These are phyloP conservation scores for Amphipyra tragopoginis DNA, from an alignment of 2,888 invertebrate genomes.

Conservation along the genomic window DNA sequence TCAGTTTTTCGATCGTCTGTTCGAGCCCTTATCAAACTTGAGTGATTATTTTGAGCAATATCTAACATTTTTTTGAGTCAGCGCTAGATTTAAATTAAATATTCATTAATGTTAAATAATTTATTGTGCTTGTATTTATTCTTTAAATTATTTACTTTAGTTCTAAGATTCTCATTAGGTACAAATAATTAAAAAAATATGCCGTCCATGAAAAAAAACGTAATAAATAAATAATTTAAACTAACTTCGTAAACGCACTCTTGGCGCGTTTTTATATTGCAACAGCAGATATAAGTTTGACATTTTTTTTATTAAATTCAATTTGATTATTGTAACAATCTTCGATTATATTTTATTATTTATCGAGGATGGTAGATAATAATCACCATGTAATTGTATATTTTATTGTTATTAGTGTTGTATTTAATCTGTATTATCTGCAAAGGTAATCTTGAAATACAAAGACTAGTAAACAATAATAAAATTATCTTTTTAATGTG, in stretches of 20 bases:
- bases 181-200: slow-evolving; percentile 45
- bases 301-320: slow-evolving; percentile 3
- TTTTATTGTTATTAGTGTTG: slow-evolving; percentile 42
- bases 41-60: slow-evolving; percentile 33
- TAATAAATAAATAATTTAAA: slow-evolving; percentile 5
- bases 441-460: slow-evolving; percentile 48
- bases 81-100: slow-evolving; percentile 43
- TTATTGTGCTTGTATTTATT: slow-evolving; percentile 59
- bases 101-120: slow-evolving; percentile 40
- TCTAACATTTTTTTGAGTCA: slow-evolving; percentile 47
- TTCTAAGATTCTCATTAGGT: slow-evolving; percentile 51
- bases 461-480: slow-evolving; percentile 34
- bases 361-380: slow-evolving; percentile 14
- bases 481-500: slow-evolving; percentile 4
- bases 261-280: too few species aligned
- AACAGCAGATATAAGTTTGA: slow-evolving; percentile 5
- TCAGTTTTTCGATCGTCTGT: slow-evolving; percentile 2
- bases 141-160: slow-evolving; percentile 56
- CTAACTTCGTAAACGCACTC: slow-evolving; percentile 28
- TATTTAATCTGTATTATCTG: slow-evolving; percentile 48
- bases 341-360: slow-evolving; percentile 14
- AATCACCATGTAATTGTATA: slow-evolving; percentile 19
- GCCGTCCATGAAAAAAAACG: slow-evolving; percentile 19
- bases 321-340: slow-evolving; percentile 15
- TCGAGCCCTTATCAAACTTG: slow-evolving; percentile 2